Conservation (phyloP, 2,888 invertebrate species). For the Octodonta nipae region DNA sequence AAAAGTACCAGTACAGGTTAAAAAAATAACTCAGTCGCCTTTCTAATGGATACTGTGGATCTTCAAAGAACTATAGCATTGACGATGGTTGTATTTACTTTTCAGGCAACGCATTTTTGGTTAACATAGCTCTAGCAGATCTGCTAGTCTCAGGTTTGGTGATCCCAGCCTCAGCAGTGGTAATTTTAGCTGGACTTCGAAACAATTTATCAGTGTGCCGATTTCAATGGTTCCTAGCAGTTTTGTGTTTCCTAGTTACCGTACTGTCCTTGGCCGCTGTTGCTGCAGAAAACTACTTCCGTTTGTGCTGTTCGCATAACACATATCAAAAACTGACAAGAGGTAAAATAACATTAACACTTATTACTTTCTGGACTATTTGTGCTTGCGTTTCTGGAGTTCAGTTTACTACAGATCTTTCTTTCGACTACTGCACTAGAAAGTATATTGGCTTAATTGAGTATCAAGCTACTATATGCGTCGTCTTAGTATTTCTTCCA, state of each 20-base stretch:
- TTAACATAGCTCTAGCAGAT: conserved; percentile 59
- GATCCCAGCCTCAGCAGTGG: conserved; percentile 55
- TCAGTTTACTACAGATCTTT: conserved; percentile 47
- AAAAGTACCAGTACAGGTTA: too few relatives aligned
- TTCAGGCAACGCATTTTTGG: conserved; percentile 55
- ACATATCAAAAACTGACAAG: conserved; percentile 39
- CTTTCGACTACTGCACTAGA: conserved; percentile 56
- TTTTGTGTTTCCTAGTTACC: conserved; percentile 52
- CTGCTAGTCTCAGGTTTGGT: conserved; percentile 54
- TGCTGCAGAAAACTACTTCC: conserved; percentile 53
- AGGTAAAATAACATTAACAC: conserved; percentile 40
- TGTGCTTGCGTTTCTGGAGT: conserved; percentile 43
- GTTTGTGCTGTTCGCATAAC: conserved; percentile 43
- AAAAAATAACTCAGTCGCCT: too few relatives aligned
- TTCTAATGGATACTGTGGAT: too few relatives aligned
- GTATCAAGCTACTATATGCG: conserved; percentile 44
- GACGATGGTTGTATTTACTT: too few relatives aligned
- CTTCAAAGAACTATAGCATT: too few relatives aligned
- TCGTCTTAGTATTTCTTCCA: conserved; percentile 47
- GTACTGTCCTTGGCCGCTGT: conserved; percentile 48
- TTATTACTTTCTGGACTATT: conserved; percentile 44
- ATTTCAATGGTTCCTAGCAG: conserved; percentile 52
- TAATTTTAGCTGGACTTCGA: conserved; percentile 50
- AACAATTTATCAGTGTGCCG: conserved; percentile 46
- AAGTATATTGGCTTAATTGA: conserved; percentile 40